Evolutionary conservation across 2,888 invertebrate genomes (phyloP), one percentile per base, ranked within the genome.

Genomic region (Clitarchus hookeri): DNA sequence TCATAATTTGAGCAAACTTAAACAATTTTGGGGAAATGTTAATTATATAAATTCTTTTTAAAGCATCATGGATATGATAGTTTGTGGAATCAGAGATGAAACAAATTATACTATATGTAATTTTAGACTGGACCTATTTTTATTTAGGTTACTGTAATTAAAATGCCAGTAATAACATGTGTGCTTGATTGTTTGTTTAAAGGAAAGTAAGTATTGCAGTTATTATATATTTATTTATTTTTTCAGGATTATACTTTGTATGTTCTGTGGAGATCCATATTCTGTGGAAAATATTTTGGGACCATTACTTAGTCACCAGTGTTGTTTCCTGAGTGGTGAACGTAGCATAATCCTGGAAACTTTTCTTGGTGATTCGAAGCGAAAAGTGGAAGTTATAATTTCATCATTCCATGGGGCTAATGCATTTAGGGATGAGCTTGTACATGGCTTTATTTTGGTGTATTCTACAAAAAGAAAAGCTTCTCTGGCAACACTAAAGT

Each of bases 181-280:
- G 36, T 36, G 36, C 36, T 36, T 36, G 2, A 36, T 36, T 36
- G 36, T 36, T 36, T 36, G 36, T 36, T 36, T 36, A 36, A 36
- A 36, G 36, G 36, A 36, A 36, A 36, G 36, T 36, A 36, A 36
- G 4, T 36, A 36, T 36, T 36, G 36, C 36, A 36, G 1, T 36
- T 36, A 36, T 36, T 4, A 36, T 36, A 36, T 36, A 1, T 36
- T 65, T 36, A 12, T 84, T 88, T 88, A 86, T 86, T 86, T 53
- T 90, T 90, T 87, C 89, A 95, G 98, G 89, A 97, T 98, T 91
- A 96, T 97, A 91, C 96, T 99, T 94, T 98, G 98, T 91, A 96
- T 98, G 95, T 98, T 98, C 92, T 99, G 99, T 92, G 98, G 98
- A 85, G 98, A 99, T 92, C 97, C 97, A 0, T 98, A 96, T 91